These are phyloP conservation scores for Laticauda laticaudata DNA, from an alignment of 2,113 vertebrate species.

Conservation along the genomic window DNA sequence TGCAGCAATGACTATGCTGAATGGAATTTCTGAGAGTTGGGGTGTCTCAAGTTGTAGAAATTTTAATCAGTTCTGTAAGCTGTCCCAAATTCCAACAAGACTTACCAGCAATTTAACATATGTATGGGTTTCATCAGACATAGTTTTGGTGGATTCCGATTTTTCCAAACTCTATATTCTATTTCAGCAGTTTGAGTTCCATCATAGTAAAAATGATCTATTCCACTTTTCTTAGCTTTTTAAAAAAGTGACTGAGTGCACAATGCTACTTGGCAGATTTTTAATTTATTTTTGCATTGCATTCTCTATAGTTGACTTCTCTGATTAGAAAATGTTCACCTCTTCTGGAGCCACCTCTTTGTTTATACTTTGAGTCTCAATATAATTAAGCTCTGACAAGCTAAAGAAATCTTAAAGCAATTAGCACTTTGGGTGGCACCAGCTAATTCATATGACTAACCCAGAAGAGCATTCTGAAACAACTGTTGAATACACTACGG, in stretches of 20 bases:
- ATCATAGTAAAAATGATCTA: background rate
- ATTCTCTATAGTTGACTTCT: background rate
- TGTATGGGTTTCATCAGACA: background rate
- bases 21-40: background rate
- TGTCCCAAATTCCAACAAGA: background rate
- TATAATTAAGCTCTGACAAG: background rate
- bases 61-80: background rate
- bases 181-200: background rate
- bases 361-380: background rate
- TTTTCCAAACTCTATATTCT: background rate
- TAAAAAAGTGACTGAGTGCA: background rate
- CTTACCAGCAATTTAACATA: background rate
- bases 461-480: background rate
- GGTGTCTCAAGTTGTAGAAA: background rate
- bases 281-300: background rate
- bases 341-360: background rate
- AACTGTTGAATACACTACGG: background rate
- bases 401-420: background rate
- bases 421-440: background rate
- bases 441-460: background rate
- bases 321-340: background rate
- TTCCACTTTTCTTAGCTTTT: background rate
- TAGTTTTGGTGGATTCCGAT: background rate
- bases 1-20: background rate
- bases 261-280: background rate